phyloP scores from a whole-genome alignment of 2,888 invertebrate genomes.

The Himalopsyche anomala region DNA sequence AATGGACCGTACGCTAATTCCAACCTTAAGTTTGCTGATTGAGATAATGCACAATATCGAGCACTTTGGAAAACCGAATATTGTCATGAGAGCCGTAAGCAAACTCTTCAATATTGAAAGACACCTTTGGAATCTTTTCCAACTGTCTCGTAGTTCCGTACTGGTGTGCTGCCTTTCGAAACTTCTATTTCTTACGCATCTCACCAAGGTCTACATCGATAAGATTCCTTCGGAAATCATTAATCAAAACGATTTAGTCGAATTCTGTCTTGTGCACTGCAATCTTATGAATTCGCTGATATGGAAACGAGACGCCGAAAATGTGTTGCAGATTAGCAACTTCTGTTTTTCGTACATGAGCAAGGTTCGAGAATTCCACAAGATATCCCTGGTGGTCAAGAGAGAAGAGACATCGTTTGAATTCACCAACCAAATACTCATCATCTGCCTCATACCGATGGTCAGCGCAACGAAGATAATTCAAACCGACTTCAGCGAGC shows the following conservation, averaged over 20 bases:
- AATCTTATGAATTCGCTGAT: constrained; percentile 68
- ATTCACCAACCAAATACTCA: constrained; percentile 79
- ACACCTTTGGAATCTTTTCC: constrained; percentile 71
- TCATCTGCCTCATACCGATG: constrained; percentile 81
- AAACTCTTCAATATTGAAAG: constrained; percentile 71
- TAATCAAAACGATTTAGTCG: constrained; percentile 70
- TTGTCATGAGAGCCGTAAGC: constrained; percentile 69
- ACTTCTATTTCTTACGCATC: constrained; percentile 73
- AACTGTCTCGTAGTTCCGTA: constrained; percentile 73
- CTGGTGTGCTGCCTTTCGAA: constrained; percentile 74
- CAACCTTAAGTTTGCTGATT: constrained; percentile 77
- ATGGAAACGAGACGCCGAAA: constrained; percentile 69
- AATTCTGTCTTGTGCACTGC: constrained; percentile 66
- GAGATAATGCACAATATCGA: constrained; percentile 76
- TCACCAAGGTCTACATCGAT: constrained; percentile 70
- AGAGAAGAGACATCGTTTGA: constrained; percentile 69
- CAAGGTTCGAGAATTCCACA: constrained; percentile 68
- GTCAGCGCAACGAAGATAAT: constrained; percentile 70
- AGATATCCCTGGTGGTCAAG: constrained; percentile 68
- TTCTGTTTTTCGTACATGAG: constrained; percentile 71
- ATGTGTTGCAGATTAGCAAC: constrained; percentile 70
- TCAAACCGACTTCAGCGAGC: constrained; percentile 74
- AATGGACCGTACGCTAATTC: constrained; percentile 76
- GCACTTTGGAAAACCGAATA: constrained; percentile 71
- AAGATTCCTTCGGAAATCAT: constrained; percentile 70